These are phyloP conservation scores for Athalia cordata DNA, from an alignment of 2,888 invertebrate genomes.

Conservation along the genomic window DNA sequence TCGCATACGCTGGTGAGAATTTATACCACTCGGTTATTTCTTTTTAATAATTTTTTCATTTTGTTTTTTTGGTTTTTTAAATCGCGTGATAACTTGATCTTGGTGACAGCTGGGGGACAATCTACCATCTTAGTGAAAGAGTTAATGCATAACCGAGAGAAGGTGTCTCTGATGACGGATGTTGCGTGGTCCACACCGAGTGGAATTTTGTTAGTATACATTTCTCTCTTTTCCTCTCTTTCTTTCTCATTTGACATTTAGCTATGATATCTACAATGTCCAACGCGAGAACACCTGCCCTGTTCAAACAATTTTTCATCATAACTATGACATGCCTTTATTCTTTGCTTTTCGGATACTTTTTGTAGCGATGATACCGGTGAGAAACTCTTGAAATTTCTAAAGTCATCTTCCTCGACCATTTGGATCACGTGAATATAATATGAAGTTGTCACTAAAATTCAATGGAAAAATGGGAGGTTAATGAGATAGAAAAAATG, in stretches of 20 bases:
- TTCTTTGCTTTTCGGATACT: constrained; percentile 1
- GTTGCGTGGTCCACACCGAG: constrained; percentile 40
- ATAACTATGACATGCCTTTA: constrained; percentile 49
- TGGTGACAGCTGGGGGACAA: constrained; percentile 46
- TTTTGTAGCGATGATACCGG: background rate
- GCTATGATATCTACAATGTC: constrained; percentile 11
- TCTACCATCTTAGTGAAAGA: constrained; percentile 44
- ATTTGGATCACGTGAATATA: too few species aligned
- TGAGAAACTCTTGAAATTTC: too few species aligned
- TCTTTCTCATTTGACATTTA: background rate
- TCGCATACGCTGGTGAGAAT: too few species aligned
- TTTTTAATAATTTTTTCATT: background rate
- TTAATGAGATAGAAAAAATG: too few species aligned
- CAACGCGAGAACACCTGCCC: constrained; percentile 60
- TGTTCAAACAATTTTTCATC: constrained; percentile 63
- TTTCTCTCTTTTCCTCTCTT: background rate
- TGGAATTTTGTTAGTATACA: constrained; percentile 50
- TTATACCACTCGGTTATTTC: background rate
- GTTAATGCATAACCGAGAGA: constrained; percentile 27
- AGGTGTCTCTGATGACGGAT: constrained; percentile 58
- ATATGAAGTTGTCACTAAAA: too few species aligned
- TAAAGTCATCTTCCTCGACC: too few species aligned
- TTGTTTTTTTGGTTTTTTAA: constrained; percentile 5
- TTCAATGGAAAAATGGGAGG: too few species aligned
- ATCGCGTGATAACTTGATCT: constrained; percentile 48